Base-by-base conservation (phyloP, 2,888 invertebrate species). In the Cephus sareptanus region DNA sequence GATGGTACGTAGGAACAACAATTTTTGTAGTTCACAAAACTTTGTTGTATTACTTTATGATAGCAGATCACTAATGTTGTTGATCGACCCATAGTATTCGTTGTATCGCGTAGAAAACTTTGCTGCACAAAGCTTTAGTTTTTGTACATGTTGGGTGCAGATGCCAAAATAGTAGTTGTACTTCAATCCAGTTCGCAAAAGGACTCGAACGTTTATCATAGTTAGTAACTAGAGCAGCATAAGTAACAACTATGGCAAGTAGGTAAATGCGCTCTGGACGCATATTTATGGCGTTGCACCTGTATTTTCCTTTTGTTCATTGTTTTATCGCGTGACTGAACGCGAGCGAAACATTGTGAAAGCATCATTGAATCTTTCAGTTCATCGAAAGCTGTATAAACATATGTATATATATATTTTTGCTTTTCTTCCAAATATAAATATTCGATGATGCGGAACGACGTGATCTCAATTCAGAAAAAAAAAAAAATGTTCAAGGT, bases 311-410 rank as follows among this genome's bases (percentile, higher is more conserved):
- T 56, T 56, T 56, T 56, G 56, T 56, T 23, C 56, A 56, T 23
- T 56, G 56, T 56, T 56, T 56, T 56, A 56, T 56, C 56, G 56
- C 56, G 56, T 56, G 56, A 56, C 56, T 56, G 56, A 56, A 80
- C 73, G 4, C 35, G 37, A 15, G 71, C 40, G 70, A 40, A 77
- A 34, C 4, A 31, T 69, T 77, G 77, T 69, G 73, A 73, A 77
- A 77, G 40, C 33, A 69, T 76, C 56, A 56, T 56, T 23, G 56
- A 23, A 23, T 56, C 23, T 56, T 56, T 56, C 56, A 56, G 56
- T 56, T 56, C 0, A 23, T 15, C 56, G 56, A 56, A 56, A 23
- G 56, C 56, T 56, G 4, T 23, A 23, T 56, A 23, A 1, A 2
- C 2, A 56, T 6, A 6, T 37, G 4, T 40, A 9, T 56, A 15